Evolutionary conservation across 2,797 vertebrate species (phyloP).

Genomic region (Zalophus californianus): DNA sequence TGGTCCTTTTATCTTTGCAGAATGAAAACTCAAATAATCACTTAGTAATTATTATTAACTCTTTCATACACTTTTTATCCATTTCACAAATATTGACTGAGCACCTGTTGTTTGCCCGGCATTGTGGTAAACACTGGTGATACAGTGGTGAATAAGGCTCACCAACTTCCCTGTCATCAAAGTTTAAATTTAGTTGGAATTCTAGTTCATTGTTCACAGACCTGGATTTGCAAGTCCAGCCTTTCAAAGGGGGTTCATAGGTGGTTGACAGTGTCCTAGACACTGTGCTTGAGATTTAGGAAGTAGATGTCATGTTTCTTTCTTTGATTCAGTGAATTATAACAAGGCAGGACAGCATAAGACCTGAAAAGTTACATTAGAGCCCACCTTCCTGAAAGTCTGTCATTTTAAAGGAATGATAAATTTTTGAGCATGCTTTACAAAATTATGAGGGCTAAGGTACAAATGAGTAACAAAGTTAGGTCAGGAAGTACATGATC

Average conservation of each 20-base stretch:
- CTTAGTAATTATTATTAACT: slow-evolving; percentile 43
- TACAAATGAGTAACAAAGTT: slow-evolving; percentile 45
- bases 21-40: not conserved
- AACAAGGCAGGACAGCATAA: not conserved
- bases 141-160: not conserved
- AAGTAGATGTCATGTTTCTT: not conserved
- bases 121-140: not conserved
- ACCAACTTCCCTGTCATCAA: not conserved
- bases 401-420: slow-evolving; percentile 34
- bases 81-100: not conserved
- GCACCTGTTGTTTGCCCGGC: not conserved
- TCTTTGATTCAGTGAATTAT: slow-evolving; percentile 11
- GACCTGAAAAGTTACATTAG: slow-evolving; percentile 7
- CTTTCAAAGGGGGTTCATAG: not conserved
- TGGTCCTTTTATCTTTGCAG: slow-evolving; percentile 48
- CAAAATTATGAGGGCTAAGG: not conserved
- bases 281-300: not conserved
- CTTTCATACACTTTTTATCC: not conserved
- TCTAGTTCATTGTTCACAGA: not conserved
- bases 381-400: not conserved
- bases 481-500: not conserved
- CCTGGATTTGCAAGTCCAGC: not conserved
- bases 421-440: slow-evolving; percentile 16
- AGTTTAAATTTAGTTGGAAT: not conserved
- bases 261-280: not conserved